Base-by-base conservation (phyloP, 2,113 vertebrate species). In the Rana temporaria region DNA sequence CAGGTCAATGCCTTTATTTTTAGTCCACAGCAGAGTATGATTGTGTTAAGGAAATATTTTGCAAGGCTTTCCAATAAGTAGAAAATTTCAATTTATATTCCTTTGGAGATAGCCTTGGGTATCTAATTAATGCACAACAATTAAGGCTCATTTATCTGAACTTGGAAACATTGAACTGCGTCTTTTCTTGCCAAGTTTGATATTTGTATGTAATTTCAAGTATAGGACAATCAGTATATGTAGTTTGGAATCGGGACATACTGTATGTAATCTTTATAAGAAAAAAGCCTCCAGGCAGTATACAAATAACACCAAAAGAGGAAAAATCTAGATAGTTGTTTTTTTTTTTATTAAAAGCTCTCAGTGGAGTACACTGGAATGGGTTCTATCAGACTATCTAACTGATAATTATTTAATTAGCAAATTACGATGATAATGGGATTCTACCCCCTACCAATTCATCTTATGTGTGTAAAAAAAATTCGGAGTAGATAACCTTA, bases 341-440 rank as follows among this genome's bases (percentile, higher is more conserved):
- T 90, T 92, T 90, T 89, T 89, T 91, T 93, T 30, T 30, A 93
- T 89, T 90, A 86, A 89, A 87, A 66, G 82, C 84, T 87, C 92
- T 92, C 92, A 85, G 67, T 91, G 91, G 93, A 92, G 91, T 93
- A 92, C 90, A 90, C 84, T 88, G 87, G 91, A 94, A 93, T 93
- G 89, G 92, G 86, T 88, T 93, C 88, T 92, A 88, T 89, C 90
- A 94, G 90, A 90, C 90, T 91, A 91, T 90, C 92, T 94, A 95
- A 93, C 92, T 93, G 94, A 94, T 93, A 93, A 95, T 94, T 93
- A 94, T 94, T 94, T 93, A 95, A 95, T 94, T 93, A 95, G 91
- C 90, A 93, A 92, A 94, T 93, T 93, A 92, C 93, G 93, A 95
- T 91, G 91, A 93, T 92, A 92, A 91, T 93, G 91, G 90, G 91